These are phyloP conservation scores for Dusona sp. DNA, from an alignment of 2,888 invertebrate species.

Conservation along the genomic window DNA sequence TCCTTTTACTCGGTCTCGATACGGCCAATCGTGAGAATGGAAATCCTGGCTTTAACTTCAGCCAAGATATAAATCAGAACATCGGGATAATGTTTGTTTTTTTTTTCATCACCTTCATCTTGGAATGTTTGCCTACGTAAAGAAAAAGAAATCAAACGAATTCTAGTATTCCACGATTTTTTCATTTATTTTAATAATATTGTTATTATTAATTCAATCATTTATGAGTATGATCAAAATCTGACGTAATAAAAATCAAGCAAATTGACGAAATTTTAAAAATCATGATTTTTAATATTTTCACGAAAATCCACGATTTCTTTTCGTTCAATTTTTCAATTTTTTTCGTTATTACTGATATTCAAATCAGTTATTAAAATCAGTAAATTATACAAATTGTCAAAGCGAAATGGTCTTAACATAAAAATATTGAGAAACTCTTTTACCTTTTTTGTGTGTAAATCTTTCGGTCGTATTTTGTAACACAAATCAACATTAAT, in stretches of 20 bases:
- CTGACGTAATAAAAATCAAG: neutral
- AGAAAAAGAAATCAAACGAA: neutral
- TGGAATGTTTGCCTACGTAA: neutral
- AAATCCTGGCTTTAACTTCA: constrained; percentile 36
- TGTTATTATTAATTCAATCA: neutral
- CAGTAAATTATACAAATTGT: neutral
- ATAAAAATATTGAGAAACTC: neutral
- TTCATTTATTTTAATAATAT: neutral
- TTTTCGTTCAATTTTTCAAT: no score
- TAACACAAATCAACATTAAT: constrained; percentile 3
- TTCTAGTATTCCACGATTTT: neutral
- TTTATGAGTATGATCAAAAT: neutral
- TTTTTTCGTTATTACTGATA: no score
- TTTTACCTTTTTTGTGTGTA: neutral
- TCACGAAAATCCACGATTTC: no score
- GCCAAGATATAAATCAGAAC: constrained; percentile 42
- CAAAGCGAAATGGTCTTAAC: no score
- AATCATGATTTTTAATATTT: neutral
- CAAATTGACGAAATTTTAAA: neutral
- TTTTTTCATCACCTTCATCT: constrained; percentile 10
- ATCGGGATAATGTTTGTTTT: constrained; percentile 10
- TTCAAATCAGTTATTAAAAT: neutral
- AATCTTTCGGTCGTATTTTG: neutral
- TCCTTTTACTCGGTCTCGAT: constrained; percentile 38
- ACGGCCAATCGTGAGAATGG: constrained; percentile 58